Percentiles rank a stretch among this genome's conserved stretches.
Evolutionary conservation across 1,140 invertebrate species (phyloP).

Genomic region (Danaus plexippus): DNA sequence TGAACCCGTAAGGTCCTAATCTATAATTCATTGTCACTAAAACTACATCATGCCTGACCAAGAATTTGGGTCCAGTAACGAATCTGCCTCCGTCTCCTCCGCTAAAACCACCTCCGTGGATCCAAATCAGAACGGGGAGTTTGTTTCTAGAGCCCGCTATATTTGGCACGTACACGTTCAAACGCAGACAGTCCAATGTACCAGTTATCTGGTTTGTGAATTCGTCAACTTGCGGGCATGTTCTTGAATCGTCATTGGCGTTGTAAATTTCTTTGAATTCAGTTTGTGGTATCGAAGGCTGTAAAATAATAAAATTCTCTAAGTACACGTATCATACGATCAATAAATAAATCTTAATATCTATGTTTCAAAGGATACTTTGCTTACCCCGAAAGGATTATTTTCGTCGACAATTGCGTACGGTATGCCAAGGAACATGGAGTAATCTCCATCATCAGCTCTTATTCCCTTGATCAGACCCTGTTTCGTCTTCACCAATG

Average conservation of each 20-base stretch:
- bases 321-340: neutral
- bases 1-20: constrained; percentile 77
- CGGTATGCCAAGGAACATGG: constrained; percentile 42
- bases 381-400: constrained; percentile 38
- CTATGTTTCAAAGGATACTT: neutral
- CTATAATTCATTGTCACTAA: constrained; percentile 76
- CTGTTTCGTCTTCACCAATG: constrained; percentile 26
- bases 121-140: constrained; percentile 78
- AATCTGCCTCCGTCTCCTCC: constrained; percentile 58
- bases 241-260: constrained; percentile 29
- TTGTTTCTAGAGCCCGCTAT: constrained; percentile 22
- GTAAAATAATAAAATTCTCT: constrained; percentile 13
- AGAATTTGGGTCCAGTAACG: constrained; percentile 68
- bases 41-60: constrained; percentile 72
- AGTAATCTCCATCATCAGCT: constrained; percentile 35
- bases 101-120: constrained; percentile 79
- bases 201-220: constrained; percentile 22
- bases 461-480: constrained; percentile 30
- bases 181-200: constrained; percentile 34
- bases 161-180: constrained; percentile 50
- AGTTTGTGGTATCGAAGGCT: constrained; percentile 27
- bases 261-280: constrained; percentile 27
- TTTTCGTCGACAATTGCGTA: constrained; percentile 25
- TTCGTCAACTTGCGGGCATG: constrained; percentile 34
- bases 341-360: too few species aligned